A percentile compares a stretch with the other conserved stretches of the same genome.
Evolutionary conservation across 2,888 invertebrate genomes (phyloP).

Genomic region (Fabriciana adippe): DNA sequence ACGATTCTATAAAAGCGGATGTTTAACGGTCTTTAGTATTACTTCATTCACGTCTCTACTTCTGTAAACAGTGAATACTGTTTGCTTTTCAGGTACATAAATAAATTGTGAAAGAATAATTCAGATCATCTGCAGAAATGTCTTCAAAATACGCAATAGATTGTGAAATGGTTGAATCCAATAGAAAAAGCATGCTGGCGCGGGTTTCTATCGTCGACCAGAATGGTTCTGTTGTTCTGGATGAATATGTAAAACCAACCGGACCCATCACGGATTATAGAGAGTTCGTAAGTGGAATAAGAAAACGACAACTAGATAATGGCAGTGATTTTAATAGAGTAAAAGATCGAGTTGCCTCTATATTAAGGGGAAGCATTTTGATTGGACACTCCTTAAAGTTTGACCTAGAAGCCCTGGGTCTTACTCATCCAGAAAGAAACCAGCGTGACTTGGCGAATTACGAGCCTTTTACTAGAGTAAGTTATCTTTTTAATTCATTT

Average conservation of each 20-base stretch:
- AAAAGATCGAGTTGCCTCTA: conserved; percentile 2
- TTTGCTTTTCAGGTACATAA: too few relatives aligned
- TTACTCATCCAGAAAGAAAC: conserved; percentile 26
- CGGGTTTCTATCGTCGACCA: conserved; percentile 31
- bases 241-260: conserved; percentile 35
- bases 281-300: conserved; percentile 32
- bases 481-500: conserved; percentile 14
- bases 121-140: neutral
- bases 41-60: too few relatives aligned
- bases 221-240: conserved; percentile 3
- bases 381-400: conserved; percentile 32
- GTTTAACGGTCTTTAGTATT: too few relatives aligned
- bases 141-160: conserved; percentile 28
- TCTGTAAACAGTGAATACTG: too few relatives aligned
- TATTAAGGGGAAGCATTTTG: conserved; percentile 24
- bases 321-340: conserved; percentile 24
- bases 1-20: too few relatives aligned
- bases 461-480: conserved; percentile 29
- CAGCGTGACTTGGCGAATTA: conserved; percentile 31
- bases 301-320: conserved; percentile 1
- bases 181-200: conserved; percentile 11
- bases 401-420: conserved; percentile 25
- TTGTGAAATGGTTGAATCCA: conserved; percentile 37
- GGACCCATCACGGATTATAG: conserved; percentile 30
- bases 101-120: neutral